Percentiles rank a stretch among this genome's conserved stretches.
These are phyloP conservation scores for Icerya purchasi DNA, from an alignment of 2,888 invertebrate species.

Conservation along the genomic window DNA sequence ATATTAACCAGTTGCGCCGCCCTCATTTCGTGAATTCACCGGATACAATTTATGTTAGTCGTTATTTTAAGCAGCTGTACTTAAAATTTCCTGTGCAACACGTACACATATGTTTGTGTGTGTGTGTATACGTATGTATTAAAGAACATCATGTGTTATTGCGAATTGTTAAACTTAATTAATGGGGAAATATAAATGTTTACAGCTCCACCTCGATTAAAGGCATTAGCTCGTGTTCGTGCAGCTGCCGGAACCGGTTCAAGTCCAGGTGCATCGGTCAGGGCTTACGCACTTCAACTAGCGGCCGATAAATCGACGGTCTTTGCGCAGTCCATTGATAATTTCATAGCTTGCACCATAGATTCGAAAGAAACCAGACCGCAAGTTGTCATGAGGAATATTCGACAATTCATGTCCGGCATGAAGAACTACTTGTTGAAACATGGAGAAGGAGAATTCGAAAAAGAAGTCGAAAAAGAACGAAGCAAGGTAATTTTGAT, in stretches of 20 bases:
- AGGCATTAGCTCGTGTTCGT: constrained; percentile 38
- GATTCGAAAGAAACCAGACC: constrained; percentile 77
- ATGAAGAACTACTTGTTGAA: constrained; percentile 96
- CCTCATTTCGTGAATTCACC: too few species aligned
- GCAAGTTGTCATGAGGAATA: constrained; percentile 68
- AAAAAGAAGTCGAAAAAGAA: constrained; percentile 72
- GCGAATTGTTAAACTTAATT: too few species aligned
- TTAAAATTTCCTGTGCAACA: too few species aligned
- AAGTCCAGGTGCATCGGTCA: constrained; percentile 39
- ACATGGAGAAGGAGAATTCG: constrained; percentile 82
- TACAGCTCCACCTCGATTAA: constrained; percentile 54
- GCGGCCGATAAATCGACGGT: constrained; percentile 69
- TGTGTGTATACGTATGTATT: too few species aligned
- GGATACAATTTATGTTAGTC: too few species aligned
- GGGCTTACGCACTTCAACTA: constrained; percentile 55
- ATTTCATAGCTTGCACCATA: constrained; percentile 78
- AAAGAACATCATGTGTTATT: too few species aligned
- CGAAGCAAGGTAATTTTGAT: constrained; percentile 46
- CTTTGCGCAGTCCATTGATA: constrained; percentile 77
- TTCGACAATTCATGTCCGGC: constrained; percentile 92
- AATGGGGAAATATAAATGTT: too few species aligned
- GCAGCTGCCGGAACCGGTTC: constrained; percentile 37
- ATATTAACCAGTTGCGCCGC: too few species aligned
- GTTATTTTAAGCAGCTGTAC: too few species aligned
- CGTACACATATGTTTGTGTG: too few species aligned